Conservation (phyloP, 2,888 invertebrate species). For the Xestoiulus laeticollis region DNA sequence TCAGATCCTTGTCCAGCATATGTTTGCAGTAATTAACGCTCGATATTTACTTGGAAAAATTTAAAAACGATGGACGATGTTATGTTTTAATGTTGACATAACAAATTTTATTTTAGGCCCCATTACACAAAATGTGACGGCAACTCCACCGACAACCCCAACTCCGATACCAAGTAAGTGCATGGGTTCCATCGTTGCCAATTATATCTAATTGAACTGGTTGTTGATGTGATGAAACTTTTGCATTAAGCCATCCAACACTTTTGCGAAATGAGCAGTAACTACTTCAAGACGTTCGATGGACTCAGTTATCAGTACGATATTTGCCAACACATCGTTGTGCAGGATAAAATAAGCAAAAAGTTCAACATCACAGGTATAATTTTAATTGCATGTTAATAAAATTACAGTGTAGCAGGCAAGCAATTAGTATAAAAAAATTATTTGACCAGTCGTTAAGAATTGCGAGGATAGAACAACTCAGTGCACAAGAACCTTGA, state of each 20-base stretch:
- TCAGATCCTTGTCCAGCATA: constrained; percentile 58
- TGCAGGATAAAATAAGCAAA: constrained; percentile 73
- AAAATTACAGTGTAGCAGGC: not conserved
- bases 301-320: constrained; percentile 80
- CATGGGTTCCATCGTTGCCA: not conserved
- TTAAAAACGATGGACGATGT: not conserved
- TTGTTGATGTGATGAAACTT: not conserved
- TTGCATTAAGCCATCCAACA: constrained; percentile 65
- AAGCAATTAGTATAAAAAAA: not conserved
- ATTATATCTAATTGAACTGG: not conserved
- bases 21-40: constrained; percentile 57
- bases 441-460: constrained; percentile 70
- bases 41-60: not conserved
- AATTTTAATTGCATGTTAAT: not conserved
- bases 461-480: constrained; percentile 69
- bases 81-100: too few relatives aligned
- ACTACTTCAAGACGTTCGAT: constrained; percentile 82
- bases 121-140: not conserved
- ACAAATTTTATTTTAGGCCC: not conserved
- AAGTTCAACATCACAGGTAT: constrained; percentile 74
- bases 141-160: not conserved
- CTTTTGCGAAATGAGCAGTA: constrained; percentile 77
- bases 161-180: not conserved
- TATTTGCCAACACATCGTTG: constrained; percentile 81
- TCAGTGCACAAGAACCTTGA: constrained; percentile 72